Base-by-base conservation (phyloP, 2,888 invertebrate species). In the Philereme vetulata region DNA sequence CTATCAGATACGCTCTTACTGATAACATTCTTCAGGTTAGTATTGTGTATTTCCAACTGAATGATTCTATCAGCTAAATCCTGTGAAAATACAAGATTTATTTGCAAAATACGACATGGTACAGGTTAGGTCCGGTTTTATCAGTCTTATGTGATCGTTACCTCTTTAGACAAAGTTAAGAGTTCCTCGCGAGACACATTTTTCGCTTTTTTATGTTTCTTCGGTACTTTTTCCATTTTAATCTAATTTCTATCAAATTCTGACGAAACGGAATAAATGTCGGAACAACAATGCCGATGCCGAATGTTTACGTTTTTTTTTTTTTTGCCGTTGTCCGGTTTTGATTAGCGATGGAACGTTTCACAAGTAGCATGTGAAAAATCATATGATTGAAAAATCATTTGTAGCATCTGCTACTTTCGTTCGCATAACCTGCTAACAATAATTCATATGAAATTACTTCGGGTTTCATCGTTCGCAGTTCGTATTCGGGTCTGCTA, bases 11-110 rank as follows among this genome's bases (percentile, higher is more conserved):
- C 74, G 65, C 81, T 92, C 79, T 94, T 95, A 57, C 90, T 92
- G 33, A 96, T 90, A 50, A 96, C 93, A 79, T 95, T 95, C 82
- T 94, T 95, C 4, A 98, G 80, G 78, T 98, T 97, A 35, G 88
- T 81, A 74, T 96, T 97, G 76, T 97, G 96, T 0, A 96, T 94
- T 85, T 97, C 94, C 49, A 97, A 76, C 73, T 95, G 94, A 43
- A 95, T 84, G 60, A 98, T 93, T 86, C 93, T 94, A 21, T 94
- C 93, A 40, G 97, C 93, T 50, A 98, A 86, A 74, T 96, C 96
- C 94, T 97, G 77, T 36, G 21, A 21, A 21, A 21, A 21, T 21
- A 21, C 21, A 21, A 21, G 21, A 21, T 21, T 21, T 21, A 21
- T 21, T 21, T 21, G 21, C 21, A 21, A 1, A 21, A 21, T 21